Evolutionary conservation across 2,113 vertebrate genomes (phyloP).

Genomic region (Xenotilapia longispinis): DNA sequence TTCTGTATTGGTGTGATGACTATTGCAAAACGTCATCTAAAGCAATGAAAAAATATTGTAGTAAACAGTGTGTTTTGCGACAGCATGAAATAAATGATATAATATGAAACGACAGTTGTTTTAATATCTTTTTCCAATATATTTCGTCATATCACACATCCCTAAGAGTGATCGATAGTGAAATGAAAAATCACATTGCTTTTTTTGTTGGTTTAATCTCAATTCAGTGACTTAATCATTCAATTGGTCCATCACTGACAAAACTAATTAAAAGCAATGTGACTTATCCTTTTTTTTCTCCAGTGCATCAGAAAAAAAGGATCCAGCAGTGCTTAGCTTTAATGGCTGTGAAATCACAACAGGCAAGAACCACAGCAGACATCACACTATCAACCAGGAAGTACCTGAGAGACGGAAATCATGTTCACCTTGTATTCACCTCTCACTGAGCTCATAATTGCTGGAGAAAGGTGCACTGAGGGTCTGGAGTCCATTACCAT

Average conservation of each 20-base stretch:
- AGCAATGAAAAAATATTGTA: neutral
- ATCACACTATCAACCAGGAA: conserved; percentile 36
- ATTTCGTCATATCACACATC: neutral
- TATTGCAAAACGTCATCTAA: neutral
- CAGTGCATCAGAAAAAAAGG: neutral
- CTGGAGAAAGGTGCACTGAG: conserved; percentile 43
- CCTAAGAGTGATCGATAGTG: neutral
- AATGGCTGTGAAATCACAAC: conserved; percentile 34
- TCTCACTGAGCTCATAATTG: conserved; percentile 70
- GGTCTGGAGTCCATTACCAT: conserved; percentile 62
- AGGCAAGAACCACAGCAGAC: conserved; percentile 15
- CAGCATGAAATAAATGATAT: neutral
- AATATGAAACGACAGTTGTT: neutral
- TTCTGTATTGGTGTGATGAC: neutral
- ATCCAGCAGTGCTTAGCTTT: conserved; percentile 9
- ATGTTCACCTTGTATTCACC: conserved; percentile 64
- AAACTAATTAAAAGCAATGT: conserved; percentile 1
- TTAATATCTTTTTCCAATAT: neutral
- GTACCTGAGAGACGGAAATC: conserved; percentile 59
- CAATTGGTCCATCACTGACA: neutral
- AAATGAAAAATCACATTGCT: neutral
- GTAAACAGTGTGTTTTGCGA: neutral
- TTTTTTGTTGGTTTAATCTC: neutral
- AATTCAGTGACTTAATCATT: neutral
- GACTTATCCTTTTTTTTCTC: neutral